Evolutionary conservation across 2,797 vertebrate genomes (phyloP).

Genomic region (Simalia tracyae): DNA sequence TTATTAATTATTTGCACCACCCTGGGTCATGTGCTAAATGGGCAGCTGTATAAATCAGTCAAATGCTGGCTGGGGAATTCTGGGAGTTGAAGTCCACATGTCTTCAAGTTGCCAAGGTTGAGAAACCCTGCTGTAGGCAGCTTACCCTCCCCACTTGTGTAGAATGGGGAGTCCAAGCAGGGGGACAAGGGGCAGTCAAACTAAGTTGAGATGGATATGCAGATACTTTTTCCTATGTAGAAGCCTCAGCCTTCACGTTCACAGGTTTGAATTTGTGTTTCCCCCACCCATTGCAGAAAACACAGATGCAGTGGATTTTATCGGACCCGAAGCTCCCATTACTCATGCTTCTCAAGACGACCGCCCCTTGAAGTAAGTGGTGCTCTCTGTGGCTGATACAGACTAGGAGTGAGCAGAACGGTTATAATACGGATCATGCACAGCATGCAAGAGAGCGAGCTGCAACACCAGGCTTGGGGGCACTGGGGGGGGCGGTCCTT

Average conservation of each 20-base stretch:
- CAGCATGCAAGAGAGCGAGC: not conserved
- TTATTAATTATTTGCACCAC: not conserved
- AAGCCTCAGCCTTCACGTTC: not conserved
- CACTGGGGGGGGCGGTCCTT: not conserved
- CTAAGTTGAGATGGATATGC: not conserved
- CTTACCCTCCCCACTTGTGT: too few relatives aligned
- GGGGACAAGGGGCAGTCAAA: too few relatives aligned
- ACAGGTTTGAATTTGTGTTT: not conserved
- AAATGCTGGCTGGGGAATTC: too few relatives aligned
- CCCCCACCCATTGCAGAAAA: conserved; percentile 63
- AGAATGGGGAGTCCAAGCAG: too few relatives aligned
- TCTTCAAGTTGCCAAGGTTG: too few relatives aligned
- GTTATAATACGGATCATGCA: not conserved
- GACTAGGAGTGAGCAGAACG: not conserved
- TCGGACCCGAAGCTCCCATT: conserved; percentile 93
- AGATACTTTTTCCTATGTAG: not conserved
- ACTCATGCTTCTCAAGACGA: conserved; percentile 90
- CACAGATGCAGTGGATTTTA: conserved; percentile 81
- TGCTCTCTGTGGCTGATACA: too few relatives aligned
- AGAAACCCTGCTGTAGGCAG: too few relatives aligned
- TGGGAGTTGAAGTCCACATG: too few relatives aligned
- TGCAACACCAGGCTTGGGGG: not conserved
- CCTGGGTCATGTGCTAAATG: too few relatives aligned
- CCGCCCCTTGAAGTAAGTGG: conserved; percentile 90
- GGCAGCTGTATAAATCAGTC: too few relatives aligned